Conservation (phyloP, 2,888 invertebrate species). For the Scrobipalpa atriplicella region DNA sequence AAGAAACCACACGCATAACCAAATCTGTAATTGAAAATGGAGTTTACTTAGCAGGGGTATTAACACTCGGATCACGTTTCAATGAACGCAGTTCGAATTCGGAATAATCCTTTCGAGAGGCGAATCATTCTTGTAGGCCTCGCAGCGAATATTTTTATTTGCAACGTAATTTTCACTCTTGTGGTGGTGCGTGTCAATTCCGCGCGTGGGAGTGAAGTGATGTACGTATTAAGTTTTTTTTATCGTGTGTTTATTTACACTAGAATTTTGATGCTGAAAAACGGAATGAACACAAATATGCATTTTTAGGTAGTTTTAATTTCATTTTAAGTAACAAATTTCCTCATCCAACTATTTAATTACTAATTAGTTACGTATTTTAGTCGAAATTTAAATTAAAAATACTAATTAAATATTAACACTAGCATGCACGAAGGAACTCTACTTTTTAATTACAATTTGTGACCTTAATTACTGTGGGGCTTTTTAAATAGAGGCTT, state of each 20-base stretch:
- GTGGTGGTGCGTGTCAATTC: too few species aligned
- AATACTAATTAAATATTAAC: conserved; percentile 2
- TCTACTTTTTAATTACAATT: conserved; percentile 26
- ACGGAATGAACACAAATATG: conserved; percentile 37
- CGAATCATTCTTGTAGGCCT: conserved; percentile 57
- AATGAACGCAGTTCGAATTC: conserved; percentile 64
- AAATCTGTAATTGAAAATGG: conserved; percentile 66
- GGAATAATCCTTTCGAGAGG: conserved; percentile 58
- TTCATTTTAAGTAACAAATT: neutral
- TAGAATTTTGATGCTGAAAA: conserved; percentile 46
- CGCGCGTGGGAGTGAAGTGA: too few species aligned
- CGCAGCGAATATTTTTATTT: conserved; percentile 34
- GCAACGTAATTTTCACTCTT: conserved; percentile 33
- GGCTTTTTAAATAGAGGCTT: conserved; percentile 19
- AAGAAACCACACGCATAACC: too few species aligned
- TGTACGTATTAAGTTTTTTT: too few species aligned
- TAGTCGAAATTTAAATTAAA: neutral
- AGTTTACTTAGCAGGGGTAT: conserved; percentile 68
- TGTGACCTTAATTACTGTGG: conserved; percentile 27
- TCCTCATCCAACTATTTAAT: neutral
- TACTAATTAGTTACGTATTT: neutral
- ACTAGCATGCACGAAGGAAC: neutral
- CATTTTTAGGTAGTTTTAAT: neutral
- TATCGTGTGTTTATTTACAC: conserved; percentile 39
- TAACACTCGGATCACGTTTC: conserved; percentile 66